Evolutionary conservation across 2,797 vertebrate species (phyloP), one percentile per base, ranked within the genome.

Genomic region (Coreius guichenoti): DNA sequence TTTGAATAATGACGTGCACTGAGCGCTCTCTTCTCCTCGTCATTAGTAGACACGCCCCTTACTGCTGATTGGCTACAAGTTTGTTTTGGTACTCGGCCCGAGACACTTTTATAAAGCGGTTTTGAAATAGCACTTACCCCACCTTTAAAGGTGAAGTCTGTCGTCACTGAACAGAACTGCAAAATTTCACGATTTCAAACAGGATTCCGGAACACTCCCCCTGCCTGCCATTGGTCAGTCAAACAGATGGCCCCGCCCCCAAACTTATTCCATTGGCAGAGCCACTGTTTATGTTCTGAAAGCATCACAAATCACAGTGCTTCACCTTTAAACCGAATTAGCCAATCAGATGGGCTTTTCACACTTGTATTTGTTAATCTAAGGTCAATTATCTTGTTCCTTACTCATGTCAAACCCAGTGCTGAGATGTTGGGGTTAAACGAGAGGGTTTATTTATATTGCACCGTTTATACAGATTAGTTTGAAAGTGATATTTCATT

Each of bases 401-500:
- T 2, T 49, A 45, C 70, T 49, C 16, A 29, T 19, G 70, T 72
- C 43, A 47, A 72, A 47, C 43, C 1, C 12, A 26, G 13, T 11
- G 43, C 43, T 49, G 19, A 19, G 29, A 19, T 73, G n/a, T 47
- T 7, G 8, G 4, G 3, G 16, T 47, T 73, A 74, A 5, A 19
- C 19, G 72, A 51, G 39, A 49, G 5, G 13, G 12, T 63, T 29
- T 14, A 16, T 63, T 29, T 16, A 14, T 29, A 63, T 16, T 14
- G 61, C 61, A 29, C 0, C 51, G 9, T 26, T 39, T 12, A n/a
- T 26, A 61, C 23, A 70, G 47, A 67, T 56, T 43, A 29, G n/a
- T 31, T 17, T 56, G n/a, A 72, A 45, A 51, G 19, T 16, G 45
- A 61, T 78, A 43, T 70, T 81, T 56, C 33, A 72, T 72, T 43